Evolutionary conservation across 2,113 vertebrate species (phyloP).

Genomic region (Heterocephalus glaber): DNA sequence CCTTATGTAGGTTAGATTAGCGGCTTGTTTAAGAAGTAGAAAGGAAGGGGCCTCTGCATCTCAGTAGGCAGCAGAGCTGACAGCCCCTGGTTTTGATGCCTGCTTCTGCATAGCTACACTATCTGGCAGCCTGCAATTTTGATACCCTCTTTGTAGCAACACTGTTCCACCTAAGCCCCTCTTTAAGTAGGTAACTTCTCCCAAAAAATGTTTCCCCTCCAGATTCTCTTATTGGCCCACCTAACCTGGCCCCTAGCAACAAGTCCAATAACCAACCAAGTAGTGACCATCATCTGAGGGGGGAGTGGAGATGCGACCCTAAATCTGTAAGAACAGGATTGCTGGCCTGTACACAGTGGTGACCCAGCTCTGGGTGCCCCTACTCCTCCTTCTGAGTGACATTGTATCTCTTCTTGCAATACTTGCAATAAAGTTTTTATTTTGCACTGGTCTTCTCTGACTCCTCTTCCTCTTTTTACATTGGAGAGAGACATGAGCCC

Average conservation of each 20-base stretch:
- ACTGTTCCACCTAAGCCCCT: neutral
- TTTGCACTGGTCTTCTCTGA: neutral
- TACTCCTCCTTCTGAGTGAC: neutral
- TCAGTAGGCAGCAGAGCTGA: neutral
- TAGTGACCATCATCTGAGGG: neutral
- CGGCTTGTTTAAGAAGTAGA: neutral
- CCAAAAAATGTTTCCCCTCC: neutral
- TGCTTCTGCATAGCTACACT: neutral
- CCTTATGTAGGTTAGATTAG: neutral
- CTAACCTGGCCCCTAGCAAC: neutral
- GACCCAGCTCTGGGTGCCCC: neutral
- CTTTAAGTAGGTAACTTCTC: neutral
- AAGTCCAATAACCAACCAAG: neutral
- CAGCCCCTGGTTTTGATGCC: neutral
- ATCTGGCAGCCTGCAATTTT: no score
- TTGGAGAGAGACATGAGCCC: neutral
- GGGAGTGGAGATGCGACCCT: neutral
- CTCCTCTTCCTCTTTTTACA: neutral
- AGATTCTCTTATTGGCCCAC: neutral
- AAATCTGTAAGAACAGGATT: neutral
- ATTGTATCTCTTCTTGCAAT: neutral
- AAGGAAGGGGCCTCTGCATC: neutral
- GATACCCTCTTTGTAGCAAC: no score
- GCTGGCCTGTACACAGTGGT: neutral
- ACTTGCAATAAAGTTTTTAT: neutral